These are phyloP conservation scores for Percopsis omiscomaycus DNA, from an alignment of 2,797 vertebrate species.

Conservation along the genomic window DNA sequence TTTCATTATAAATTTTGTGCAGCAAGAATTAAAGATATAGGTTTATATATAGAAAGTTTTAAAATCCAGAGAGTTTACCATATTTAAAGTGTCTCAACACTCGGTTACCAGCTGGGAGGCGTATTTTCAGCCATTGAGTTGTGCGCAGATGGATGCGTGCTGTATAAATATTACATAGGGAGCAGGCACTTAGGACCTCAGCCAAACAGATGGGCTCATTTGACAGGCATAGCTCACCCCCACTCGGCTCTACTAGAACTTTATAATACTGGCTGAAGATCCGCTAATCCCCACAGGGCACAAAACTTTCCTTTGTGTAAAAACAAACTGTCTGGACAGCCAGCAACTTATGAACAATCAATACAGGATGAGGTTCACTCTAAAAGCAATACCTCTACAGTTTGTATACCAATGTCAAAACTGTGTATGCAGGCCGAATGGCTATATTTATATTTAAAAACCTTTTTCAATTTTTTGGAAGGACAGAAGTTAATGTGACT, in stretches of 20 bases:
- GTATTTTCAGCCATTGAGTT: constrained; percentile 75
- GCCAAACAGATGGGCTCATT: constrained; percentile 85
- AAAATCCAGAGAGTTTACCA: constrained; percentile 65
- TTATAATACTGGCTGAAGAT: constrained; percentile 74
- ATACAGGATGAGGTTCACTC: background rate
- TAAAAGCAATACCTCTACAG: background rate
- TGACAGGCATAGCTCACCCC: constrained; percentile 54
- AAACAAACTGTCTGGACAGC: constrained; percentile 41
- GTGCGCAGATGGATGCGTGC: constrained; percentile 80
- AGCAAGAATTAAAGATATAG: too few species aligned
- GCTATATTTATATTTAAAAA: too few species aligned
- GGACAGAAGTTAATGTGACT: too few species aligned
- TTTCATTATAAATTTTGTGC: too few species aligned
- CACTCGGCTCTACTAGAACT: constrained; percentile 43
- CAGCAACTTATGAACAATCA: constrained; percentile 20
- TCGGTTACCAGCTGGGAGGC: constrained; percentile 84
- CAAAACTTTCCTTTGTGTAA: constrained; percentile 76
- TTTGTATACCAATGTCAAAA: background rate
- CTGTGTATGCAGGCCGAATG: background rate
- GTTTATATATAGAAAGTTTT: constrained; percentile 33
- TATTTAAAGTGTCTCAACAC: constrained; percentile 81
- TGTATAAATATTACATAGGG: constrained; percentile 91
- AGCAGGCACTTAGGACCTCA: constrained; percentile 19
- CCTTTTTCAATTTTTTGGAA: too few species aligned
- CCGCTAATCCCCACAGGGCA: constrained; percentile 63